These are phyloP conservation scores for Drosophila athabasca DNA, from an alignment of 1,140 invertebrate species.

Conservation along the genomic window DNA sequence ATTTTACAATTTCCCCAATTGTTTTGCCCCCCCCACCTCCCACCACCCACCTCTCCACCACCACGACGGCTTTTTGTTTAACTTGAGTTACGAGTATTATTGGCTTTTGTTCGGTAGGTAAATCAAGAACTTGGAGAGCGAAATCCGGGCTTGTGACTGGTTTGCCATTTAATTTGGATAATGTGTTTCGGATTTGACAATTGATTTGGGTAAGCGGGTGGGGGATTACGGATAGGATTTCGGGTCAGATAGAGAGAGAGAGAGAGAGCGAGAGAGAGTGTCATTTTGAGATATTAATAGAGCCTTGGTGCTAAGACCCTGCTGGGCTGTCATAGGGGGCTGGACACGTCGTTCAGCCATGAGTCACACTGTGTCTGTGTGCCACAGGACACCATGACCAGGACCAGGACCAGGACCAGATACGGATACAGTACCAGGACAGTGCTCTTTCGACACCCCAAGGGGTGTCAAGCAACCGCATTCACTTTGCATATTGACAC, in stretches of 20 bases:
- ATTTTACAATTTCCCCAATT: slow-evolving; percentile 37
- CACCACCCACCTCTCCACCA: too few relatives aligned
- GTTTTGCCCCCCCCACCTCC: slow-evolving; percentile 1
- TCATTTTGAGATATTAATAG: too few relatives aligned
- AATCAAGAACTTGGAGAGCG: background rate
- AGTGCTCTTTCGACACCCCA: background rate
- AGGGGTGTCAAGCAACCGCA: background rate
- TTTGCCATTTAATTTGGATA: slow-evolving; percentile 37
- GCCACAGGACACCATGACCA: too few relatives aligned
- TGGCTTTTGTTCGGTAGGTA: slow-evolving; percentile 7
- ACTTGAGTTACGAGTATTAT: slow-evolving; percentile 7
- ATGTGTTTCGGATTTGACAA: slow-evolving; percentile 36
- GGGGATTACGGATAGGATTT: background rate
- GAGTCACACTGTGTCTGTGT: background rate
- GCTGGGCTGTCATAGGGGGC: background rate
- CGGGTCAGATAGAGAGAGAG: too few relatives aligned
- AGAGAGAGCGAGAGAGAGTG: too few relatives aligned
- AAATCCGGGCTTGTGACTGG: background rate
- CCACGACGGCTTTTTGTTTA: slow-evolving; percentile 8
- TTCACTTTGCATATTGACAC: slow-evolving; percentile 17
- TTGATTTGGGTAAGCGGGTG: slow-evolving; percentile 7
- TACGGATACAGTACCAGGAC: too few relatives aligned
- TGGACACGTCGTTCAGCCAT: background rate
- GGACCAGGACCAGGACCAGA: too few relatives aligned
- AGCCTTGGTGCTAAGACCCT: too few relatives aligned